phyloP scores from a whole-genome alignment of 2,113 vertebrate species.

The Puffinus mauretanicus region DNA sequence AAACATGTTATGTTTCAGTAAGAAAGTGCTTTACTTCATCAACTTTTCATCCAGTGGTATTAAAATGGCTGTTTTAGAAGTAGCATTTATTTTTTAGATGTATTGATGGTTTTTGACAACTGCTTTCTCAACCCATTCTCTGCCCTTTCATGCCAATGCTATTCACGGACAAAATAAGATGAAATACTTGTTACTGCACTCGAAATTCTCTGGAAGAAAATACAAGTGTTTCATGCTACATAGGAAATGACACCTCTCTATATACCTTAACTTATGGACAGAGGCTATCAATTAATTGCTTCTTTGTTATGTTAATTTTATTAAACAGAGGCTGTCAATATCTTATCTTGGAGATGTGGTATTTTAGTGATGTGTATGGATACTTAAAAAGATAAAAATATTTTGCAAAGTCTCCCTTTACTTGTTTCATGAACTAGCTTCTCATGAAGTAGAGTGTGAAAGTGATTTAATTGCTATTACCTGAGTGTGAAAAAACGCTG shows the following conservation, averaged over 20 bases:
- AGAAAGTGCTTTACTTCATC: background rate
- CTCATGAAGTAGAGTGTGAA: background rate
- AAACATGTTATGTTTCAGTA: conserved; percentile 44
- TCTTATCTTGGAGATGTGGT: background rate
- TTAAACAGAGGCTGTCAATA: background rate
- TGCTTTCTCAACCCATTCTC: background rate
- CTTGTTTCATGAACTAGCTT: background rate
- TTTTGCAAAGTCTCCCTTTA: background rate
- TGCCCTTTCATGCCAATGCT: background rate
- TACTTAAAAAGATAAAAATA: background rate
- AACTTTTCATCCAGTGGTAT: background rate
- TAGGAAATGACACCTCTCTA: background rate
- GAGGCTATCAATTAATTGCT: background rate
- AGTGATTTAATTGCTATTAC: background rate
- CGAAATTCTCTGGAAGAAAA: background rate
- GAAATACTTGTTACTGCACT: background rate
- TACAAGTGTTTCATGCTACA: background rate
- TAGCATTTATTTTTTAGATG: conserved; percentile 11
- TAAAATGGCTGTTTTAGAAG: background rate
- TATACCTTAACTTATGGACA: background rate
- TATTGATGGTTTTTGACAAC: background rate
- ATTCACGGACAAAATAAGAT: background rate
- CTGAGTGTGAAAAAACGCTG: background rate
- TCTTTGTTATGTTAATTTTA: background rate
- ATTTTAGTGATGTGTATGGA: background rate